Evolutionary conservation across 1,140 invertebrate genomes (phyloP), one percentile per base, ranked within the genome.

Genomic region (Phenacoccus solenopsis): DNA sequence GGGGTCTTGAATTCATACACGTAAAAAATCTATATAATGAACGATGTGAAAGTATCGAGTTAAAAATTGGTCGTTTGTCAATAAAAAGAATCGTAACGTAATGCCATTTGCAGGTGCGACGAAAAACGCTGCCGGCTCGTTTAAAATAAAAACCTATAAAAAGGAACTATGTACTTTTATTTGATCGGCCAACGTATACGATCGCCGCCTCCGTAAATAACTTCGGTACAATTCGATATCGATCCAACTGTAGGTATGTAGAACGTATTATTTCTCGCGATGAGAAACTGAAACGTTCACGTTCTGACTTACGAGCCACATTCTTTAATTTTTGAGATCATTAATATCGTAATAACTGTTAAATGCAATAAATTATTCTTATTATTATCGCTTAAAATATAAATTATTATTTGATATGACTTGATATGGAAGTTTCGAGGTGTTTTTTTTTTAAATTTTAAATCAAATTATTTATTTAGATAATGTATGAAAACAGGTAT

Each of bases 111-210:
- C 38, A 9, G 3, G 20, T n/a, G 38, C 13, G 38, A 49, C 38
- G 16, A 49, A 49, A 49, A 49, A 10, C 38, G 20, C 16, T n/a
- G 20, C 38, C 38, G 38, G 16, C n/a, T n/a, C n/a, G 20, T n/a
- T 49, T 9, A 49, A n/a, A 49, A 49, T 49, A 49, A 49, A 49
- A 49, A 16, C 38, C 12, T 16, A 49, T 49, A 49, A 49, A 49
- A 49, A 49, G 38, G 38, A 49, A 49, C 38, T 49, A n/a, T n/a
- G n/a, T n/a, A 49, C 38, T 49, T 49, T 49, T 49, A 49, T 49
- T 49, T 49, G 12, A 49, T 16, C 13, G 38, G 13, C 38, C 38
- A 49, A n/a, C 38, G 16, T 49, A 16, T 10, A 49, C 20, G 20
- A 49, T 49, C 38, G 38, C 38, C 38, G n/a, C n/a, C n/a, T n/a